Evolutionary conservation across 2,888 invertebrate species (phyloP), one percentile per base, ranked within the genome.

Genomic region (Nipponacmea schrenckii): DNA sequence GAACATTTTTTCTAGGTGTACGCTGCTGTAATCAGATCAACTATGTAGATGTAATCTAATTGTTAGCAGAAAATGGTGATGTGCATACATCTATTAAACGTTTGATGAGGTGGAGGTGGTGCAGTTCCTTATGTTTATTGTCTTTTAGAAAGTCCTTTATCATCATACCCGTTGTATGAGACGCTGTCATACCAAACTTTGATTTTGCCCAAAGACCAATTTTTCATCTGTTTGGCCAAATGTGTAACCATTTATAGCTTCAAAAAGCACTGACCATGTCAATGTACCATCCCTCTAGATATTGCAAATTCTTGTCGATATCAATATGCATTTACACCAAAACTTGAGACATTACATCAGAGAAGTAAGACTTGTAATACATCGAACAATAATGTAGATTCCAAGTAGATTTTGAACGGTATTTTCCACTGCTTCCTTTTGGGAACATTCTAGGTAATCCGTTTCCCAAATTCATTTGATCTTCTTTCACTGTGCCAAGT

Each of bases 341-440:
- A 4, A 76, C 74, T 62, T 77, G 77, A 12, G 48, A 63, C 77
- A 80, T 80, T 14, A 80, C 79, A 4, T 74, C 50, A 27, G 71
- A 31, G 66, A 80, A 79, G 56, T 80, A 81, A 20, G 69, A 71
- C 20, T 67, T 80, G 78, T 17, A 79, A 62, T 14, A 72, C 69
- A 17, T 71, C 15, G 71, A 76, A 81, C 20, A 79, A 12, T 31
- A 12, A 46, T 12, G 71, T 74, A 63, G 74, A 74, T 27, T 73
- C 17, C 15, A 74, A 46, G 67, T 80, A 80, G 24, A 74, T 69
- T 78, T 79, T 27, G 80, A 79, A 39, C 80, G 74, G 69, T 68
- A 78, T 44, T 80, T 77, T 45, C 79, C 79, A 76, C 80, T 80
- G 64, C 79, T 80, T 2, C 75, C 79, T 12, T 78, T 79, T 15